Base-by-base conservation (phyloP, 2,113 vertebrate species). In the Etheostoma spectabile region DNA sequence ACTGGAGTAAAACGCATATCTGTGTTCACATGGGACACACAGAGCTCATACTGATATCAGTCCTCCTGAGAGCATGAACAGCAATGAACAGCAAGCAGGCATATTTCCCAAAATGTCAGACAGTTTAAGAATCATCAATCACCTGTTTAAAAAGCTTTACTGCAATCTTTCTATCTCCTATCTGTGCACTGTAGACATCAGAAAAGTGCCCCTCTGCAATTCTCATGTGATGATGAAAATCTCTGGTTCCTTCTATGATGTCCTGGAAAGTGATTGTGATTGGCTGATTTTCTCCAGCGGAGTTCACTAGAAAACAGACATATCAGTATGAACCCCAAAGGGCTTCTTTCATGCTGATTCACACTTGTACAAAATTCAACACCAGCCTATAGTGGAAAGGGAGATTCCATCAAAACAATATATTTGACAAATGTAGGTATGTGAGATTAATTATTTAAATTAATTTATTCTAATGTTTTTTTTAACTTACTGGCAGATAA, bases 111-210 rank as follows among this genome's bases (percentile, higher is more conserved):
- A 51, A 1, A 38, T 27, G 45, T 66, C 16, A 3, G 13, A 24
- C 11, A 7, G 14, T 18, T 33, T 70, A 3, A 45, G 15, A 33
- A 19, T 66, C 21, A 57, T 21, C 2, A 68, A 18, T 85, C 45
- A 96, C 95, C 96, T 95, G 93, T 86, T 95, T 96, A 70, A 96
- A 95, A 86, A 96, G 84, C 86, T 96, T 96, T 24, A 95, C 88
- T 15, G 91, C 95, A 62, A 93, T 94, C 4, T 65, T 74, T 76
- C 49, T 52, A 46, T 88, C 91, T 91, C 90, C 92, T 56, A 94
- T 82, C 55, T 88, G 85, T 49, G 83, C 94, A 80, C 52, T 93
- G 91, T 95, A 96, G 5, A 96, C 86, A 24, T 95, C 86, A 27
- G 95, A 92, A 53, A 94, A 88, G 11, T 79, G 66, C 19, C 95